phyloP scores from a whole-genome alignment of 2,888 invertebrate genomes.

The Boloria selene region DNA sequence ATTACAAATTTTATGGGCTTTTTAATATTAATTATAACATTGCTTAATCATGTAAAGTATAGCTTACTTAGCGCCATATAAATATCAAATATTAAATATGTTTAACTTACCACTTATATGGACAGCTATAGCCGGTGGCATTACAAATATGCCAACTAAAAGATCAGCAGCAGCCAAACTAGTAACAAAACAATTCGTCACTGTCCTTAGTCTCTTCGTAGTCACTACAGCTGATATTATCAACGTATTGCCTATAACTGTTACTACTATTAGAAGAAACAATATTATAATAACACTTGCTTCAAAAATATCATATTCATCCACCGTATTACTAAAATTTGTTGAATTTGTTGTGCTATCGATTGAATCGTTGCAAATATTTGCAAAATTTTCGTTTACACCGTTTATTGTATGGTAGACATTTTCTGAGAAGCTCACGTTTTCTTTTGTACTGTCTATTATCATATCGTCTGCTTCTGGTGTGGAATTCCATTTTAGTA shows the following conservation, averaged over 20 bases:
- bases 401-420: slow-evolving; percentile 57
- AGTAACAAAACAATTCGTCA: slow-evolving; percentile 97
- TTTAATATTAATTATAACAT: no score
- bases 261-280: slow-evolving; percentile 86
- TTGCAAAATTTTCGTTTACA: slow-evolving; percentile 43
- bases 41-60: neutral
- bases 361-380: slow-evolving; percentile 28
- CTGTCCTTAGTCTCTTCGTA: slow-evolving; percentile 92
- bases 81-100: no score
- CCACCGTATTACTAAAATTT: slow-evolving; percentile 39
- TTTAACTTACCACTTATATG: slow-evolving; percentile 92
- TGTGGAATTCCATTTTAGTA: slow-evolving; percentile 67
- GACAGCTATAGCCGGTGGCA: slow-evolving; percentile 96
- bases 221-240: slow-evolving; percentile 95
- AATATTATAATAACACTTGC: slow-evolving; percentile 84
- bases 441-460: slow-evolving; percentile 61
- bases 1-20: no score
- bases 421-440: slow-evolving; percentile 55
- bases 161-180: slow-evolving; percentile 96
- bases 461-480: slow-evolving; percentile 52
- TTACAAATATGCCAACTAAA: slow-evolving; percentile 95
- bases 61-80: neutral
- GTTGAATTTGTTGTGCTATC: slow-evolving; percentile 43
- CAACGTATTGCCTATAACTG: slow-evolving; percentile 92
- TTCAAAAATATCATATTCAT: slow-evolving; percentile 71